phyloP scores from a whole-genome alignment of 2,797 vertebrate species.

The Xenopus petersii region DNA sequence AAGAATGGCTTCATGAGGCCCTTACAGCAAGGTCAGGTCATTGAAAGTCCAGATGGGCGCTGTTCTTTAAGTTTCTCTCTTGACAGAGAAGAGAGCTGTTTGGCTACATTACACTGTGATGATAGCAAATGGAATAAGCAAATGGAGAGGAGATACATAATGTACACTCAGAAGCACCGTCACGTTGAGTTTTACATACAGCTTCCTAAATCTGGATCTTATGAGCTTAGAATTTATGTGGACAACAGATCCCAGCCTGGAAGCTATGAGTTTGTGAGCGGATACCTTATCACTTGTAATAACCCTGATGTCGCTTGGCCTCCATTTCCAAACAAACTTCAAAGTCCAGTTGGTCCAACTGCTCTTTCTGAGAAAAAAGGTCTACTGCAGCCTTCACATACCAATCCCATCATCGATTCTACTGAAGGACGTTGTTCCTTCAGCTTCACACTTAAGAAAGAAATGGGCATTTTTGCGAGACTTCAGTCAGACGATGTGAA shows the following conservation, averaged over 20 bases:
- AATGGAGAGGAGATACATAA: constrained; percentile 59
- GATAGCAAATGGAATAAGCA: constrained; percentile 55
- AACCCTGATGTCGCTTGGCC: constrained; percentile 70
- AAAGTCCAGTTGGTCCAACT: constrained; percentile 72
- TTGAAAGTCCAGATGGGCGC: constrained; percentile 68
- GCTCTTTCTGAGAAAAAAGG: constrained; percentile 71
- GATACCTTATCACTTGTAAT: constrained; percentile 70
- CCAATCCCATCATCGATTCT: constrained; percentile 64
- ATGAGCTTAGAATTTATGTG: constrained; percentile 69
- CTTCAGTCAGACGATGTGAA: constrained; percentile 56
- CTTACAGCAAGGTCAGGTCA: constrained; percentile 58
- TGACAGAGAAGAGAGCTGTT: constrained; percentile 61
- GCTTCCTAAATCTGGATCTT: constrained; percentile 67
- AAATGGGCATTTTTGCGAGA: constrained; percentile 61
- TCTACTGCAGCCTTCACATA: constrained; percentile 63
- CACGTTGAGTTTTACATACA: constrained; percentile 67
- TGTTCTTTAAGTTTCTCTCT: constrained; percentile 68
- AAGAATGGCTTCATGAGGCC: constrained; percentile 67
- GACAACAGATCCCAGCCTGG: constrained; percentile 67
- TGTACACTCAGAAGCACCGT: constrained; percentile 60
- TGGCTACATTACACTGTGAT: constrained; percentile 62
- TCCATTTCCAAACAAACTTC: constrained; percentile 62
- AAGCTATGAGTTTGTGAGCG: constrained; percentile 69
- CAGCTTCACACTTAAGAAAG: constrained; percentile 65
- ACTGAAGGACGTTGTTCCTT: constrained; percentile 65